Base-by-base conservation (phyloP, 2,113 vertebrate species). In the Pelvicachromis taeniatus region DNA sequence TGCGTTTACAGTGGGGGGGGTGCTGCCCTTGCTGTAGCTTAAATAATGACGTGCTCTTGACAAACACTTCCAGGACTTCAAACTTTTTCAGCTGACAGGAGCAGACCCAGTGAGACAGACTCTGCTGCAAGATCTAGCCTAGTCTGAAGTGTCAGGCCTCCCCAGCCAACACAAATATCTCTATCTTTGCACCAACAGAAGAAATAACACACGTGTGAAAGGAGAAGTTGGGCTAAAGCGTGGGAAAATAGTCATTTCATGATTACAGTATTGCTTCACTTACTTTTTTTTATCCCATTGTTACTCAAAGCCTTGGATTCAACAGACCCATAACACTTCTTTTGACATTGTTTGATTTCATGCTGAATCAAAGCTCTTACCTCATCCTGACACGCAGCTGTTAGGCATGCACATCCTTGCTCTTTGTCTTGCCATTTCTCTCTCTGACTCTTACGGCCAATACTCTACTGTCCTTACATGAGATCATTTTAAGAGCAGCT, bases 91-190 rank as follows among this genome's bases (percentile, higher is more conserved):
- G 11, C 50, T 85, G 87, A 89, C 79, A 40, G 55, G 50, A 82
- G 81, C 78, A 80, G 88, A 5, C 78, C 7, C 23, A 4, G 68
- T 82, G 77, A 59, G 65, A 50, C 50, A 53, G 83, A n/a, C 78
- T 73, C 29, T 33, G 40, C 83, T 82, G 61, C 26, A n/a, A 78
- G 65, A 85, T 81, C 61, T 21, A 19, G n/a, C 26, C 50, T 31
- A 12, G 70, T 61, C 68, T 48, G 19, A 88, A 77, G 68, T 78
- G 59, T 70, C 63, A 29, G 77, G 61, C 3, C 26, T 58, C 61
- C 55, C 29, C 53, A 52, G 94, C 94, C 94, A 95, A 94, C 86
- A 92, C 85, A 92, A 94, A 93, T 88, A 91, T 53, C 52, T 79
- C 80, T 87, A 58, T 77, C 87, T 77, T 61, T 85, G 56, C 73